Evolutionary conservation across 37 sponge, comb jelly and placozoan species (phyloP).

Genomic region (Crambe crambe): DNA sequence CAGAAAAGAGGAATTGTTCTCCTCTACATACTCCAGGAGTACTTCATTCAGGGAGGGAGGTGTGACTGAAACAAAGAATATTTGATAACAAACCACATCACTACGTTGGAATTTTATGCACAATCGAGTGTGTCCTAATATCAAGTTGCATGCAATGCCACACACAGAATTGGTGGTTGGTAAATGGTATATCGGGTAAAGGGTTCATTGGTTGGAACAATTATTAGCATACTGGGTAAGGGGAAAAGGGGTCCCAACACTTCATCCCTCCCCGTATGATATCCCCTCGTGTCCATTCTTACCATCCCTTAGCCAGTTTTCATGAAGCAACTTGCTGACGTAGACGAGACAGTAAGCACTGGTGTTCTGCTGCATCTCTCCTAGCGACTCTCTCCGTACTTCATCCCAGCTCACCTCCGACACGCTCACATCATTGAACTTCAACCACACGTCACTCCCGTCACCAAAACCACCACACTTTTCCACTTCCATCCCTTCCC

Average conservation of each 20-base stretch:
- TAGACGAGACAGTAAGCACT: constrained; percentile 87
- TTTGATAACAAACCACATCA: too few relatives aligned
- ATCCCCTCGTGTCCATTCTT: not conserved
- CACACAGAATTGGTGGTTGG: too few relatives aligned
- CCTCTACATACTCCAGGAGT: constrained; percentile 7
- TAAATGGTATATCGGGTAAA: too few relatives aligned
- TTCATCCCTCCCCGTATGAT: too few relatives aligned
- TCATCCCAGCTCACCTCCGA: constrained; percentile 72
- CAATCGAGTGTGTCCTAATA: too few relatives aligned
- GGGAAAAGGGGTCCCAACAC: too few relatives aligned
- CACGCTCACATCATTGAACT: constrained; percentile 82
- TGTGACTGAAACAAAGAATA: not conserved
- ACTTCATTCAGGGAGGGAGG: constrained; percentile 9
- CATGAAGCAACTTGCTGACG: constrained; percentile 28
- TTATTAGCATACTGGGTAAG: too few relatives aligned
- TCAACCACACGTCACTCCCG: constrained; percentile 48
- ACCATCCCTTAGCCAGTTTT: constrained; percentile 43
- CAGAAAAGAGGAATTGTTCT: constrained; percentile 17
- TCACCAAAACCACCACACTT: not conserved
- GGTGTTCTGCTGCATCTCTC: constrained; percentile 50
- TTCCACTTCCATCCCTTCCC: constrained; percentile 13
- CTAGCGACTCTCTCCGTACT: constrained; percentile 67
- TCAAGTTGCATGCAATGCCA: too few relatives aligned
- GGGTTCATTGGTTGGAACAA: too few relatives aligned
- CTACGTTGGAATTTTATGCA: too few relatives aligned